These are phyloP conservation scores for Dissostichus mawsoni DNA, from an alignment of 2,113 vertebrate species.

Conservation along the genomic window DNA sequence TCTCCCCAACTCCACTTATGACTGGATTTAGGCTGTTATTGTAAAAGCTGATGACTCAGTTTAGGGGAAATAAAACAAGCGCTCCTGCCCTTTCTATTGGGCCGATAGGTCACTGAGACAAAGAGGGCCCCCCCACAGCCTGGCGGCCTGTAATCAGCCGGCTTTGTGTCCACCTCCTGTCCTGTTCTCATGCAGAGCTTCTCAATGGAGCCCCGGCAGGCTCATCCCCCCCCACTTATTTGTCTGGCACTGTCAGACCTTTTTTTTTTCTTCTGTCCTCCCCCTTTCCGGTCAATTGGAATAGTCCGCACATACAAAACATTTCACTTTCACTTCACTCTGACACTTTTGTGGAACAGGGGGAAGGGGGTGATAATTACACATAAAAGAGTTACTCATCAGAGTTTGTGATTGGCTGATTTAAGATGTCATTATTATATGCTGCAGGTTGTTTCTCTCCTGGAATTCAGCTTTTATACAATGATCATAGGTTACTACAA, in stretches of 20 bases:
- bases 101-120: slow-evolving; percentile 56
- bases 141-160: slow-evolving; percentile 67
- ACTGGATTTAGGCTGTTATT: slow-evolving; percentile 35
- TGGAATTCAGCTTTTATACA: not conserved
- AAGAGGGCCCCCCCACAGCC: slow-evolving; percentile 59
- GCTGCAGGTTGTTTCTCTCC: not conserved
- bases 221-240: slow-evolving; percentile 71
- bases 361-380: slow-evolving; percentile 14
- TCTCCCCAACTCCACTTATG: not conserved
- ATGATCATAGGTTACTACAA: no score
- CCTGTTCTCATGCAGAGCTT: slow-evolving; percentile 68
- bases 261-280: slow-evolving; percentile 32
- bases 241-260: slow-evolving; percentile 63
- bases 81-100: slow-evolving; percentile 47
- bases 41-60: slow-evolving; percentile 63
- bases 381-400: slow-evolving; percentile 26
- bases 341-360: slow-evolving; percentile 13
- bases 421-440: slow-evolving; percentile 26
- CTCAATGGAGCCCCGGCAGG: slow-evolving; percentile 39
- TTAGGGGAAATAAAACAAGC: slow-evolving; percentile 62
- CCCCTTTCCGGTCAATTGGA: slow-evolving; percentile 41
- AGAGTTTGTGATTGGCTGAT: slow-evolving; percentile 43
- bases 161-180: slow-evolving; percentile 74
- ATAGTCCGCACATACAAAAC: slow-evolving; percentile 13
- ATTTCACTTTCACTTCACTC: slow-evolving; percentile 24